A percentile compares a stretch with the other conserved stretches of the same genome.
Conservation (phyloP, 2,797 vertebrate genomes). For the Amniataba percoides region DNA sequence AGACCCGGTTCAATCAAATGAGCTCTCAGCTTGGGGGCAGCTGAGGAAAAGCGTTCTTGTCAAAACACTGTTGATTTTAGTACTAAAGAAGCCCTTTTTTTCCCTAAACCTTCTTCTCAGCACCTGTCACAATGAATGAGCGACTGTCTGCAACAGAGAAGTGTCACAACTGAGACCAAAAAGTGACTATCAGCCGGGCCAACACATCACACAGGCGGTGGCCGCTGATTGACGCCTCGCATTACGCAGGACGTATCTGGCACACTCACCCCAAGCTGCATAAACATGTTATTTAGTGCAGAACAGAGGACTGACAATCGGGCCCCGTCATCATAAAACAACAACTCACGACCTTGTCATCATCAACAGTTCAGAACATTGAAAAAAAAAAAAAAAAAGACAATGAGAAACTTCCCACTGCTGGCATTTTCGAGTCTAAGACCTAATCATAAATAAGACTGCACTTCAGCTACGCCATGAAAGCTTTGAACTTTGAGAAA, state of each 20-base stretch:
- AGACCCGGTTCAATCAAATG: constrained; percentile 58
- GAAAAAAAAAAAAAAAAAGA: constrained; percentile 7
- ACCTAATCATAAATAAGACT: constrained; percentile 35
- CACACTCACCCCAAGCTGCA: constrained; percentile 42
- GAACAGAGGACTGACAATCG: constrained; percentile 58
- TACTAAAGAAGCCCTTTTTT: constrained; percentile 54
- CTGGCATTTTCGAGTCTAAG: constrained; percentile 43
- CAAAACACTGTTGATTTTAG: constrained; percentile 71
- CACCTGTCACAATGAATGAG: constrained; percentile 77
- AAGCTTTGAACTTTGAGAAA: constrained; percentile 48
- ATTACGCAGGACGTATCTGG: constrained; percentile 49
- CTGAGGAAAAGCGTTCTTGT: constrained; percentile 63
- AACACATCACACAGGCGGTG: constrained; percentile 53
- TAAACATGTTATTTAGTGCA: constrained; percentile 59
- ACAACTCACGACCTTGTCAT: constrained; percentile 61
- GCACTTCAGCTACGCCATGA: constrained; percentile 25
- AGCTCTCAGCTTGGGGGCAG: constrained; percentile 58
- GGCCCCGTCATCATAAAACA: constrained; percentile 60
- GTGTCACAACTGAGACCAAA: constrained; percentile 69
- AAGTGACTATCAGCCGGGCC: constrained; percentile 65
- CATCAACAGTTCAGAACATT: constrained; percentile 33
- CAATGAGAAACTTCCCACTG: constrained; percentile 32
- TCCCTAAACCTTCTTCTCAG: constrained; percentile 60
- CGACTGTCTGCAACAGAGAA: constrained; percentile 48
- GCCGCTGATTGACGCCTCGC: constrained; percentile 71